Percentiles rank a stretch among this genome's conserved stretches.
phyloP scores from a whole-genome alignment of 2,113 vertebrate species.

The Ia io region DNA sequence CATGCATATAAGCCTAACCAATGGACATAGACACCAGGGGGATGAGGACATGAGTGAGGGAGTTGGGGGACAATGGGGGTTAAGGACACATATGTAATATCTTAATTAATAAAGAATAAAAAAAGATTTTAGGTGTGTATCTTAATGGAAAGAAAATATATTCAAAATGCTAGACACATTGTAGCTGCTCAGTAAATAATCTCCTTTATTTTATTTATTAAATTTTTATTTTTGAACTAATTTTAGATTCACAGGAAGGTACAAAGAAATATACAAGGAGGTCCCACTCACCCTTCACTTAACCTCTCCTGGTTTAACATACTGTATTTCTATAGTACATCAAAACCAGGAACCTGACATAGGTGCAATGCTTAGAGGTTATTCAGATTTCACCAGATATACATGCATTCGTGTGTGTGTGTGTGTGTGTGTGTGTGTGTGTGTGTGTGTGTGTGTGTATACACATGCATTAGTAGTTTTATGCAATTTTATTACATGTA shows the following conservation, averaged over 20 bases:
- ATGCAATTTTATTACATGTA: not conserved
- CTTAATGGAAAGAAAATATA: not conserved
- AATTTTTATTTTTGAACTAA: constrained; percentile 18
- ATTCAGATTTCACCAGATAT: not conserved
- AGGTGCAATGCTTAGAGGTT: not conserved
- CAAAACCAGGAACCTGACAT: not conserved
- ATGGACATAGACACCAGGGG: too few relatives aligned
- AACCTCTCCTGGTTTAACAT: not conserved
- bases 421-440: not conserved
- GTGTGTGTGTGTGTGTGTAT: not conserved
- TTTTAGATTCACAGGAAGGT: not conserved
- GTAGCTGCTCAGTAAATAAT: not conserved
- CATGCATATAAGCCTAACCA: too few relatives aligned
- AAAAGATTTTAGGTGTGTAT: not conserved
- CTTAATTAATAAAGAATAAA: too few relatives aligned
- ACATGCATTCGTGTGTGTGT: not conserved
- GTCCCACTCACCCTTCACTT: not conserved
- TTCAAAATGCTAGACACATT: not conserved
- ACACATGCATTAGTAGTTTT: not conserved
- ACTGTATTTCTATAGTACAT: not conserved
- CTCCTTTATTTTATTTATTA: not conserved
- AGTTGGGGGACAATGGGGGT: too few relatives aligned
- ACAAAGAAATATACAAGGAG: not conserved
- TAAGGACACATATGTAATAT: too few relatives aligned
- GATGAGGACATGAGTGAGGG: too few relatives aligned